A percentile compares a stretch with the other conserved stretches of the same genome.
Conservation (phyloP, 2,888 invertebrate species). For the Bursaphelenchus okinawaensis region DNA sequence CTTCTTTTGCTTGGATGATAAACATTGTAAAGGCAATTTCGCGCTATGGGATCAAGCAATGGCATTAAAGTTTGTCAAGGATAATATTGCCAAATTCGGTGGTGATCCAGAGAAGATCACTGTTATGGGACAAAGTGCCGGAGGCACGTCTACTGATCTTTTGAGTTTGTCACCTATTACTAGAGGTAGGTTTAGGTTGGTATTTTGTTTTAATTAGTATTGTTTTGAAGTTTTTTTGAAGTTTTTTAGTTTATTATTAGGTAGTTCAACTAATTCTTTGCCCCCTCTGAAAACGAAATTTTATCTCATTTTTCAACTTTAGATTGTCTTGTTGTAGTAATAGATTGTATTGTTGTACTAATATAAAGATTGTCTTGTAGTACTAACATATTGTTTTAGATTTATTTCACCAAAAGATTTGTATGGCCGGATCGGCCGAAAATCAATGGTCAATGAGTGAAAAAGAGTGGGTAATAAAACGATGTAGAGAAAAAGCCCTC, state of each 20-base stretch:
- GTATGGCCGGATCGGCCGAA: conserved; percentile 49
- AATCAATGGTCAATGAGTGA: conserved; percentile 42
- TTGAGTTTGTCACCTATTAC: conserved; percentile 45
- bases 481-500: conserved; percentile 40
- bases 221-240: neutral
- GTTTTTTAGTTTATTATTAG: no score
- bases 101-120: conserved; percentile 45
- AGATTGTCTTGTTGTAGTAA: no score
- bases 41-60: conserved; percentile 30
- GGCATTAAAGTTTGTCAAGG: conserved; percentile 40
- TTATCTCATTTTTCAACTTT: no score
- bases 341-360: no score
- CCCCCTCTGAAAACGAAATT: no score
- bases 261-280: no score
- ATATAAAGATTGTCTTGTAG: neutral
- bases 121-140: conserved; percentile 49
- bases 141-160: conserved; percentile 48
- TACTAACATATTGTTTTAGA: conserved; percentile 23
- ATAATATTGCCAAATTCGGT: conserved; percentile 45
- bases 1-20: conserved; percentile 43
- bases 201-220: no score
- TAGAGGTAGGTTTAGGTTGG: no score
- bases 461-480: conserved; percentile 33
- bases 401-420: conserved; percentile 44
- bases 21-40: conserved; percentile 27